A percentile compares a stretch with the other conserved stretches of the same genome.
phyloP scores from a whole-genome alignment of 53 echinoderm and acorn worm genomes.

The Astropecten irregularis region DNA sequence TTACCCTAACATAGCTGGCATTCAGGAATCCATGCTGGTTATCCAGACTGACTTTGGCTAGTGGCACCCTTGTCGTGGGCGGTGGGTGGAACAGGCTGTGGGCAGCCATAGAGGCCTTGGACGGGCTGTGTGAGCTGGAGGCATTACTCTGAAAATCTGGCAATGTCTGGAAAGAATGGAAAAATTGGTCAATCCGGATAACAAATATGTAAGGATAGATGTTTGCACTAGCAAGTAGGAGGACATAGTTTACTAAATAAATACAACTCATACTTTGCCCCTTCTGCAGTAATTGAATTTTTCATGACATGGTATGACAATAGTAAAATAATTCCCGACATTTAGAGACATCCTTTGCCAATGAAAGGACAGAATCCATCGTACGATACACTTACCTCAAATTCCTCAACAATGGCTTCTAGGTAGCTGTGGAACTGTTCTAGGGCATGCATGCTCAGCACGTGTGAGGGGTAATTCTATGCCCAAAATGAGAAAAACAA shows the following conservation, averaged over 20 bases:
- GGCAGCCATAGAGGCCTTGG: not conserved
- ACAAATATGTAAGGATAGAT: too few species aligned
- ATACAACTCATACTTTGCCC: too few species aligned
- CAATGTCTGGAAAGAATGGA: conserved; percentile 2
- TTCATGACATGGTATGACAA: too few species aligned
- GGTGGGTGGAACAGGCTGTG: conserved; percentile 36
- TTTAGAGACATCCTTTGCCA: too few species aligned
- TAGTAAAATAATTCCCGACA: too few species aligned
- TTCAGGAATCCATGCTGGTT: conserved; percentile 53
- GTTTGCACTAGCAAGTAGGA: too few species aligned
- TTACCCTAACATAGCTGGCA: conserved; percentile 68
- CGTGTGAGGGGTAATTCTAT: conserved; percentile 77
- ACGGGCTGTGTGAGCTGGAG: conserved; percentile 2
- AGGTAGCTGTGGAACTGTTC: conserved; percentile 77
- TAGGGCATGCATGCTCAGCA: conserved; percentile 68
- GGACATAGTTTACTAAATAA: too few species aligned
- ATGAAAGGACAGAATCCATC: too few species aligned
- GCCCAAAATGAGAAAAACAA: not conserved
- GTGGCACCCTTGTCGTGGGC: conserved; percentile 48
- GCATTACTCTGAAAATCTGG: conserved; percentile 30
- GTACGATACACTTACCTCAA: conserved; percentile 78
- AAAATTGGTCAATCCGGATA: too few species aligned
- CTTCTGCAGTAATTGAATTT: too few species aligned
- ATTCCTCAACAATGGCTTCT: conserved; percentile 82
- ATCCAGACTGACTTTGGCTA: conserved; percentile 3